Percentiles rank a stretch among this genome's conserved stretches.
These are phyloP conservation scores for Boulengerochromis microlepis DNA, from an alignment of 2,113 vertebrate species.

Conservation along the genomic window DNA sequence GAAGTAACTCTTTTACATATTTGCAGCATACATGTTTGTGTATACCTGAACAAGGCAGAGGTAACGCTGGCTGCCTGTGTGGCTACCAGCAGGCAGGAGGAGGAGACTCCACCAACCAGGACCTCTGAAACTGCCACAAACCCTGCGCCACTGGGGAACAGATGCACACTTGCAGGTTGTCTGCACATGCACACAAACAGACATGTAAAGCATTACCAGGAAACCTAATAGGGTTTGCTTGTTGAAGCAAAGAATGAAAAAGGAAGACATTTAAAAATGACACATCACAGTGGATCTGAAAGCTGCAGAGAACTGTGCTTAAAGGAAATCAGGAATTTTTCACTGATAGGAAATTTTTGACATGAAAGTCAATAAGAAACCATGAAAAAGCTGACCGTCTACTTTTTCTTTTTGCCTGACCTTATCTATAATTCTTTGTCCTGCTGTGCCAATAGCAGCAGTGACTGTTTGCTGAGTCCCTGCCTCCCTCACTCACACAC, in stretches of 20 bases:
- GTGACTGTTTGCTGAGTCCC: background rate
- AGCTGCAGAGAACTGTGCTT: background rate
- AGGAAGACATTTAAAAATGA: background rate
- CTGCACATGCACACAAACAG: constrained; percentile 53
- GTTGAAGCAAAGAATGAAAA: background rate
- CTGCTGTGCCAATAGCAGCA: background rate
- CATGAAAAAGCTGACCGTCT: background rate
- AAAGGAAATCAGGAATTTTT: background rate
- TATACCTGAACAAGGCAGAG: constrained; percentile 78
- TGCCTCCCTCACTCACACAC: background rate
- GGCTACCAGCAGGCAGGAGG: constrained; percentile 78
- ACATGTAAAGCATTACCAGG: background rate
- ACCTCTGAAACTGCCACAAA: constrained; percentile 74
- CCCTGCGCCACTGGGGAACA: constrained; percentile 77
- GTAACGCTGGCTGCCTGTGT: constrained; percentile 74
- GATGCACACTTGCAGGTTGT: constrained; percentile 79
- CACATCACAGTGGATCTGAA: background rate
- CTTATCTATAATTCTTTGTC: background rate
- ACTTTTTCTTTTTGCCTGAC: background rate
- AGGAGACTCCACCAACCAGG: constrained; percentile 74
- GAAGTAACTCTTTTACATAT: background rate
- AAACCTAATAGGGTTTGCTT: background rate
- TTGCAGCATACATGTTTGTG: background rate
- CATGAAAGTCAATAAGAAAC: background rate
- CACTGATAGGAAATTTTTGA: background rate